Evolutionary conservation across 2,113 vertebrate genomes (phyloP).

Genomic region (mouse (Mus musculus)): GRCm39 chr6:99453501-99454000

Average conservation of each 20-base stretch:
- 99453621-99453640: not conserved
- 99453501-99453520: not conserved
- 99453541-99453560: not conserved
- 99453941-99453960: not conserved
- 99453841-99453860: not conserved
- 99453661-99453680: not conserved
- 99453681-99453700: not conserved
- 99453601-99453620: not conserved
- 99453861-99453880: too few relatives aligned
- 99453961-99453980: not conserved
- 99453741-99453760: not conserved
- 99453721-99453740: too few relatives aligned
- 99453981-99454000: not conserved
- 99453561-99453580: not conserved
- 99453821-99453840: not conserved
- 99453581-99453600: not conserved
- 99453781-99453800: not conserved
- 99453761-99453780: not conserved
- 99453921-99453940: not conserved
- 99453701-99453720: not conserved
- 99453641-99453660: not conserved
- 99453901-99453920: not conserved
- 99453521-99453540: not conserved
- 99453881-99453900: not conserved
- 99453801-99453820: not conserved